phyloP scores from a whole-genome alignment of 2,797 vertebrate genomes.

The Limnodromus scolopaceus region DNA sequence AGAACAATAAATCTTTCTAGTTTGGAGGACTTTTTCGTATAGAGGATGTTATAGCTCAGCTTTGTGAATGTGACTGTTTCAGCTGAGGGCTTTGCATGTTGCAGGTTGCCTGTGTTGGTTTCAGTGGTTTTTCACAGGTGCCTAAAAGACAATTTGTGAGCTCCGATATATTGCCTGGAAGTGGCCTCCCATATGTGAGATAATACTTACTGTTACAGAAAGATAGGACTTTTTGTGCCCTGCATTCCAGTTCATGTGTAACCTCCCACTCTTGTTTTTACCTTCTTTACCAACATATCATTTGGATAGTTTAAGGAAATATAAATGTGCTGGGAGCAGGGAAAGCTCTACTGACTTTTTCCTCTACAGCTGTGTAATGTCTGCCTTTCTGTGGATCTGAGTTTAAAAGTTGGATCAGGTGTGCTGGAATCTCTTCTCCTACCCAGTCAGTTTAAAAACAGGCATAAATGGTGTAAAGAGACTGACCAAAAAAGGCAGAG shows the following conservation, averaged over 20 bases:
- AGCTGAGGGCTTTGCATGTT: neutral
- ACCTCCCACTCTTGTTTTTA: neutral
- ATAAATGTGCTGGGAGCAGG: neutral
- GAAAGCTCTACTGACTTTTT: neutral
- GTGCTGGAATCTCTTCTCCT: conserved; percentile 11
- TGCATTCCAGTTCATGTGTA: neutral
- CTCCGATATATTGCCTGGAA: neutral
- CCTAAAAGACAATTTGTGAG: neutral
- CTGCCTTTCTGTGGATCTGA: neutral
- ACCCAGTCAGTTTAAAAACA: conserved; percentile 26
- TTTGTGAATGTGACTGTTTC: neutral
- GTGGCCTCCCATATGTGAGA: neutral
- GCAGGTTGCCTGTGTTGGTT: neutral
- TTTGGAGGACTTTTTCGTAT: neutral
- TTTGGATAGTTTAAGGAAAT: neutral
- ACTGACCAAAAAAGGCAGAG: conserved; percentile 65
- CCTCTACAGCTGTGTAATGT: neutral
- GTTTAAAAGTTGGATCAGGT: conserved; percentile 30
- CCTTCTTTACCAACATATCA: neutral
- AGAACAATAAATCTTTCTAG: neutral
- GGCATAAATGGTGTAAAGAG: conserved; percentile 33
- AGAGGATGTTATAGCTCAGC: neutral
- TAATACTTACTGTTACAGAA: neutral
- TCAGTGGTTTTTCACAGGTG: neutral
- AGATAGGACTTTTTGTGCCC: neutral